These are phyloP conservation scores for Epizoanthus ramosus DNA, from an alignment of 92 coral and sea anemone species.

Conservation along the genomic window DNA sequence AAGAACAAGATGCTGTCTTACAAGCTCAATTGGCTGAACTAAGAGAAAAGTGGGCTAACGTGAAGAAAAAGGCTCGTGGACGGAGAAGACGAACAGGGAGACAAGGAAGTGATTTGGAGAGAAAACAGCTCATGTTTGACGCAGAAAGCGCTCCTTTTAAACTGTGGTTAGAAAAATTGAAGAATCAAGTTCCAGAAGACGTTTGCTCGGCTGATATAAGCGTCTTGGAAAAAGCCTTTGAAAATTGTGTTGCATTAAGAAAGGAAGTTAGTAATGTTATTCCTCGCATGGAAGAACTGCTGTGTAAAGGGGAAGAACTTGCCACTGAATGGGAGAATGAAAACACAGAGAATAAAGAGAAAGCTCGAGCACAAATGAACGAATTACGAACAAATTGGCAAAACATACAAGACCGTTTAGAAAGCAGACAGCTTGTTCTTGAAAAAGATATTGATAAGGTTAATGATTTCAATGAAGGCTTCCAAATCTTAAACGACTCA, in stretches of 20 bases:
- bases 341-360: constrained; percentile 21
- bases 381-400: constrained; percentile 31
- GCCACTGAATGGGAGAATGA: constrained; percentile 56
- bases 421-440: neutral
- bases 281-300: constrained; percentile 53
- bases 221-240: constrained; percentile 48
- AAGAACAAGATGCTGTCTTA: constrained; percentile 48
- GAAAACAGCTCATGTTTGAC: constrained; percentile 58
- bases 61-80: constrained; percentile 57
- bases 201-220: constrained; percentile 39
- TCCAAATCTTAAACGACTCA: constrained; percentile 12
- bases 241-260: constrained; percentile 46
- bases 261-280: constrained; percentile 51
- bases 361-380: constrained; percentile 39
- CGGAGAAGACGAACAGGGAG: constrained; percentile 52
- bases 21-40: constrained; percentile 53
- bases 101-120: constrained; percentile 67
- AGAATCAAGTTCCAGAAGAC: constrained; percentile 29
- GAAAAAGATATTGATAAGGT: constrained; percentile 30
- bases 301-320: constrained; percentile 58
- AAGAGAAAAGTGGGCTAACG: constrained; percentile 60
- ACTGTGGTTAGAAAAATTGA: constrained; percentile 50
- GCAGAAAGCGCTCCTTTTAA: constrained; percentile 55
- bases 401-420: constrained; percentile 12
- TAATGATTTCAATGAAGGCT: constrained; percentile 31